phyloP scores from a whole-genome alignment of 2,797 vertebrate species.

The Chiloscyllium punctatum region DNA sequence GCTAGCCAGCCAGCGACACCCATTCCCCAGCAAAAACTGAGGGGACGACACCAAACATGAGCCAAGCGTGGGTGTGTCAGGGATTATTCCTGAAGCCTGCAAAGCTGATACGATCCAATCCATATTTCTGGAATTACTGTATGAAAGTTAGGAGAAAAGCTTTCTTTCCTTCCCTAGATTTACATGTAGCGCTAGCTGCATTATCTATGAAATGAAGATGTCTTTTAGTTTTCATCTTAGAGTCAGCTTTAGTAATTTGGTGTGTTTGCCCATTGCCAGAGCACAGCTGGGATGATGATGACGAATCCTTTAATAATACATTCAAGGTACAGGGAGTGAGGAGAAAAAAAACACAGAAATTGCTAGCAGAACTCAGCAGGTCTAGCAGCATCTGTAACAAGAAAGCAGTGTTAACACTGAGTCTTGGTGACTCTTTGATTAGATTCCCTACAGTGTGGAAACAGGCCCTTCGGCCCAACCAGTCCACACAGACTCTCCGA shows the following conservation, averaged over 20 bases:
- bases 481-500: no score
- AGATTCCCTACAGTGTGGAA: no score
- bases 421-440: no score
- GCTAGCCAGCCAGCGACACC: no score
- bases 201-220: background rate
- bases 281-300: constrained; percentile 16
- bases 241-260: background rate
- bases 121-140: background rate
- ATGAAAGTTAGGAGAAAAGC: background rate
- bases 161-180: background rate
- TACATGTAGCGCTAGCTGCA: background rate
- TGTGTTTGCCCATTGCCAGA: background rate
- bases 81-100: background rate
- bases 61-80: background rate
- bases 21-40: no score
- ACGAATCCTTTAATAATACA: constrained; percentile 33
- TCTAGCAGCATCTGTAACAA: background rate
- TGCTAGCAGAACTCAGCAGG: no score
- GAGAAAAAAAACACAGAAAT: no score
- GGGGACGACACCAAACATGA: background rate
- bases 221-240: background rate
- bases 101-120: background rate
- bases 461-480: no score
- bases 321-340: background rate
- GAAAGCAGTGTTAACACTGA: no score